Base-by-base conservation (phyloP, 2,888 invertebrate genomes). In the Lasiommata megera region DNA sequence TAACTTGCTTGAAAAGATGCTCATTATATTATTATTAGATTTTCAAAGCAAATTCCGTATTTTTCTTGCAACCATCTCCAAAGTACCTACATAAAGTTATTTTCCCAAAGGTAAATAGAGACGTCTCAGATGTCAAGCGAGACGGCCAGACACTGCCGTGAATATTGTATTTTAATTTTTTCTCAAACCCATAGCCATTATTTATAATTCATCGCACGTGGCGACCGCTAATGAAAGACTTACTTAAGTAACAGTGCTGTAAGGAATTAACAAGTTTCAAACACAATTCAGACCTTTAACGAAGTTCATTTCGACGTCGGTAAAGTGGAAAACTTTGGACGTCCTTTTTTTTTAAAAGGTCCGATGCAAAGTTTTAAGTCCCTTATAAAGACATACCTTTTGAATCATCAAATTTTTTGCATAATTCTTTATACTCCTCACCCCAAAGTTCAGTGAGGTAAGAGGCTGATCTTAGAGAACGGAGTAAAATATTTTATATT, bases 221-320 rank as follows among this genome's bases (percentile, higher is more conserved):
- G 77, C 74, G 75, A 76, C 74, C 81, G 80, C 87, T 89, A 90
- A 89, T 88, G 88, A 89, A 88, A 87, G 85, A 82, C 88, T 86
- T 79, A 80, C 82, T 88, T 85, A 87, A 87, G 82, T 80, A 81
- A 84, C 81, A 76, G 78, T 76, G 79, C 79, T 68, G 74, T 80
- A 82, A 76, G 70, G 84, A 87, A 87, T 88, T 88, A 87, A 84
- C 85, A 89, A 89, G 77, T 88, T 88, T 72, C 67, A 81, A 88
- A 90, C 87, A 88, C 82, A 88, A 89, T 88, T 87, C 84, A 76
- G 80, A 76, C 77, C 77, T 81, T 83, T 81, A 82, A 83, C 76
- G 77, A 85, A 86, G 79, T 86, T 84, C 80, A 80, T 85, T 87
- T 82, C 79, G 82, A 81, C 80, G 82, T 72, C 77, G 80, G 80